Evolutionary conservation across 2,113 vertebrate genomes (phyloP).

Genomic region (Pipa parva): DNA sequence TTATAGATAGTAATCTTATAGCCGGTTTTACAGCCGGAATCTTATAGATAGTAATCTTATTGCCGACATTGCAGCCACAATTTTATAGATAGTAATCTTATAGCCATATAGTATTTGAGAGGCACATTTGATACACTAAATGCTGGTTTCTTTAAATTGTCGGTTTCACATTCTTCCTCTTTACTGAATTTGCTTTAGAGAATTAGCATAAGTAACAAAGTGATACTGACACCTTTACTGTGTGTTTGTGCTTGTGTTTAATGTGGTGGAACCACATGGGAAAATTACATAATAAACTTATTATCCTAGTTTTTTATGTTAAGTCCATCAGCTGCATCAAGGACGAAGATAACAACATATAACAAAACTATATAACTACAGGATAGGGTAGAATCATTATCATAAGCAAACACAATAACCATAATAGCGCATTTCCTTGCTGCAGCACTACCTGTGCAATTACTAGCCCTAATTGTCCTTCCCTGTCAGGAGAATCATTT

Average conservation of each 20-base stretch:
- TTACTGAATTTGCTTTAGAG: too few relatives aligned
- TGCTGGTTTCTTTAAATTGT: too few relatives aligned
- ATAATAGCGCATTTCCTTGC: slow-evolving; percentile 36
- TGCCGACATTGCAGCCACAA: too few relatives aligned
- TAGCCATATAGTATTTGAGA: too few relatives aligned
- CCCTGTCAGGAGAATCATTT: slow-evolving; percentile 38
- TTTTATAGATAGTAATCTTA: too few relatives aligned
- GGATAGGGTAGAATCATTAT: slow-evolving; percentile 7
- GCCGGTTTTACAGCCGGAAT: too few relatives aligned
- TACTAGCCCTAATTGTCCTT: slow-evolving; percentile 49
- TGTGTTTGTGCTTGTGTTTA: not conserved
- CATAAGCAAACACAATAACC: slow-evolving; percentile 32
- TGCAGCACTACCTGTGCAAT: slow-evolving; percentile 47
- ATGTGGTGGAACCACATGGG: not conserved
- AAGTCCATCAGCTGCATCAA: not conserved
- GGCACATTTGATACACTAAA: too few relatives aligned
- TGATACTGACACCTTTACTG: not conserved
- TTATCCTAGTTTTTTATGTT: not conserved
- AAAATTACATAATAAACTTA: not conserved
- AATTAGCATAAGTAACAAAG: not conserved
- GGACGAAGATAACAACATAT: not conserved
- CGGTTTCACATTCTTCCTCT: too few relatives aligned
- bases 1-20: too few relatives aligned
- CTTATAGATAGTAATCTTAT: too few relatives aligned
- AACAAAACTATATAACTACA: slow-evolving; percentile 10